Evolutionary conservation across 2,113 vertebrate species (phyloP).

Genomic region (Abramis brama): DNA sequence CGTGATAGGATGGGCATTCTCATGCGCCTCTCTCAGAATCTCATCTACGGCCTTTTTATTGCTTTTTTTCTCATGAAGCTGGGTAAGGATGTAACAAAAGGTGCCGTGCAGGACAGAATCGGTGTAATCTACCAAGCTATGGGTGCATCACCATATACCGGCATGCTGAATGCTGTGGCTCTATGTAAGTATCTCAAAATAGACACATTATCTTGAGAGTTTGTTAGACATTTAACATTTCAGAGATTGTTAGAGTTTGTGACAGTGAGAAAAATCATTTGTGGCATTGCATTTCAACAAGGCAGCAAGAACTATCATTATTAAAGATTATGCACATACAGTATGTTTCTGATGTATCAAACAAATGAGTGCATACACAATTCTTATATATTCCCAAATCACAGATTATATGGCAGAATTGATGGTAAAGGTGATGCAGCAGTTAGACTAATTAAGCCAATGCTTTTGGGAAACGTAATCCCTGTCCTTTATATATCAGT

Average conservation of each 20-base stretch:
- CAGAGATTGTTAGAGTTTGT: background rate
- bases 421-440: background rate
- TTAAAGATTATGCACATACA: no score
- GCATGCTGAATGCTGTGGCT: conserved; percentile 91
- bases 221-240: background rate
- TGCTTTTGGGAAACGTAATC: background rate
- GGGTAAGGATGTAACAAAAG: conserved; percentile 77
- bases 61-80: conserved; percentile 87
- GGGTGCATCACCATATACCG: conserved; percentile 87
- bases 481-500: background rate
- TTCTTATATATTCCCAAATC: background rate
- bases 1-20: conserved; percentile 86
- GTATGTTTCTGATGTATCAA: no score
- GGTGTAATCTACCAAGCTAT: conserved; percentile 91
- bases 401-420: background rate
- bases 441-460: background rate
- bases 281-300: background rate
- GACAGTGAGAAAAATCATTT: background rate
- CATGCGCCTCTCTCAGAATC: conserved; percentile 92
- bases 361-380: background rate
- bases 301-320: background rate
- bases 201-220: no score
- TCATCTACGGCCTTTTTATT: conserved; percentile 87
- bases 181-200: conserved; percentile 83
- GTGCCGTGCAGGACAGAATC: conserved; percentile 89